Percentiles rank a stretch among this genome's conserved stretches.
Conservation (phyloP, 2,888 invertebrate genomes). For the Crossocerus cetratus region DNA sequence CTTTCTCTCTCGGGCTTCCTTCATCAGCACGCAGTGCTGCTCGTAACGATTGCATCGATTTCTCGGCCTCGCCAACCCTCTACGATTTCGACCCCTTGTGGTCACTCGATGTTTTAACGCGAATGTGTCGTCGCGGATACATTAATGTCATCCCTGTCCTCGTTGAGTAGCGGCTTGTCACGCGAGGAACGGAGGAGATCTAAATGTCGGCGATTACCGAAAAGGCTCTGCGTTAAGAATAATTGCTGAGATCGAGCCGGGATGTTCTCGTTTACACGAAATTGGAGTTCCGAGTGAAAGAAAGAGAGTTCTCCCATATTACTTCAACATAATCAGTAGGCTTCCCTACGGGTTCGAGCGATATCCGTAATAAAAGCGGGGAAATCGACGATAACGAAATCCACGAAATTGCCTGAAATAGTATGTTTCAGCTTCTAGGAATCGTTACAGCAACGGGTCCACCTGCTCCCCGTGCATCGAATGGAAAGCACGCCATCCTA, state of each 20-base stretch:
- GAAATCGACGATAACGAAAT: slow-evolving; percentile 46
- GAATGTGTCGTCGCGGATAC: slow-evolving; percentile 1
- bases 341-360: no score
- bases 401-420: slow-evolving; percentile 41
- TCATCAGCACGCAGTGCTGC: slow-evolving; percentile 6
- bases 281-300: no score
- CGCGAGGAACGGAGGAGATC: slow-evolving; percentile 24
- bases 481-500: slow-evolving; percentile 9
- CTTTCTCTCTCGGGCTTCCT: slow-evolving; percentile 23
- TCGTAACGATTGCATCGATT: slow-evolving; percentile 33
- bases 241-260: neutral
- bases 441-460: slow-evolving; percentile 13
- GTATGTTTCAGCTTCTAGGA: slow-evolving; percentile 36
- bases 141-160: slow-evolving; percentile 9
- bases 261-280: neutral
- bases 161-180: neutral
- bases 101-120: neutral
- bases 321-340: no score
- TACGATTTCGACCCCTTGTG: slow-evolving; percentile 25
- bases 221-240: neutral
- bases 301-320: no score
- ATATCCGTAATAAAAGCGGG: slow-evolving; percentile 29
- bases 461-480: slow-evolving; percentile 11
- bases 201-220: neutral
- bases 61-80: slow-evolving; percentile 25